Conservation (phyloP, 92 coral and sea anemone genomes). For the Porites rus region DNA sequence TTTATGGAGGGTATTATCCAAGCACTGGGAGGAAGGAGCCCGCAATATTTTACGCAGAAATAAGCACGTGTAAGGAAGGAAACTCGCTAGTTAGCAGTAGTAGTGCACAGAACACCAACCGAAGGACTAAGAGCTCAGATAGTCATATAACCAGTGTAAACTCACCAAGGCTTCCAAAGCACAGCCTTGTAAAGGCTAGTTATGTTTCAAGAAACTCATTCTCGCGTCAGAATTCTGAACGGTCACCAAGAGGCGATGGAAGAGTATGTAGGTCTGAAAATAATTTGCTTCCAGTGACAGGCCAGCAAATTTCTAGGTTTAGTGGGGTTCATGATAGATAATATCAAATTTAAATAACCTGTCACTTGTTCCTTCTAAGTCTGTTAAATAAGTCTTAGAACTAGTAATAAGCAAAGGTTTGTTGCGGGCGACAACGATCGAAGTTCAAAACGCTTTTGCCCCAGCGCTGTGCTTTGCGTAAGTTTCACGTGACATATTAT, state of each 20-base stretch:
- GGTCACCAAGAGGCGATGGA: neutral
- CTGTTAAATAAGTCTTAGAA: too few species aligned
- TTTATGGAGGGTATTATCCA: conserved; percentile 65
- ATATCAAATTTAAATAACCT: neutral
- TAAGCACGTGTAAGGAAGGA: conserved; percentile 21
- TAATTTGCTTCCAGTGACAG: conserved; percentile 28
- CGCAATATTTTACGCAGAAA: conserved; percentile 51
- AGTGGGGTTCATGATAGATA: conserved; percentile 24
- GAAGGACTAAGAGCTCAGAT: neutral
- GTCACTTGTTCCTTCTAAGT: too few species aligned
- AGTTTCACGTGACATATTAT: too few species aligned
- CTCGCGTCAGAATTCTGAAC: conserved; percentile 6
- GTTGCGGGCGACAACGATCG: too few species aligned
- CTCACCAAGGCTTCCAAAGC: conserved; percentile 8
- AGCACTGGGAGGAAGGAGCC: conserved; percentile 41
- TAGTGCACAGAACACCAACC: neutral
- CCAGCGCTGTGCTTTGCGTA: too few species aligned
- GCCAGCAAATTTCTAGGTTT: conserved; percentile 25
- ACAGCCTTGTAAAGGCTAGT: conserved; percentile 16
- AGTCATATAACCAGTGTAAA: neutral
- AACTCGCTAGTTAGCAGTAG: neutral
- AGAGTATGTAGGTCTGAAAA: neutral
- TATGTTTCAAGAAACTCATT: conserved; percentile 20
- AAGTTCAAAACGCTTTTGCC: too few species aligned
- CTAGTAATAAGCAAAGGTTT: too few species aligned